Conservation (phyloP, 2,797 vertebrate species). For the Rhabdophis nuchalis region DNA sequence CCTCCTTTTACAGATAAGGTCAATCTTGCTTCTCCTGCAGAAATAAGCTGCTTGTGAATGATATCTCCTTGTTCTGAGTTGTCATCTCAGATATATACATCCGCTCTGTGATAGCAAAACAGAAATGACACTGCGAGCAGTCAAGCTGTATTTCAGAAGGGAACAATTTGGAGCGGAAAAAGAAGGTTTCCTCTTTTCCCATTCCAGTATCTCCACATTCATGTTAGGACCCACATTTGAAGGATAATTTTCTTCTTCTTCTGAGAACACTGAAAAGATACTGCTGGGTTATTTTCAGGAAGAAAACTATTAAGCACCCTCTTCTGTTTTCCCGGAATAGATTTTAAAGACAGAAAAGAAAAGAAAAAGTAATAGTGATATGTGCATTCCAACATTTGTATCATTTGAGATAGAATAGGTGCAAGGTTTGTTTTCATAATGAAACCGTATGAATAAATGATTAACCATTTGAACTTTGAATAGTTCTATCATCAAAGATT, state of each 20-base stretch:
- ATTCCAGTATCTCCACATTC: not conserved
- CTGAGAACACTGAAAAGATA: not conserved
- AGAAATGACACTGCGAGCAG: not conserved
- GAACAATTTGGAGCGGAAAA: not conserved
- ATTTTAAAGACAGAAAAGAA: not conserved
- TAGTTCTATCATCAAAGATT: not conserved
- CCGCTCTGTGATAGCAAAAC: not conserved
- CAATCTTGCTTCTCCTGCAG: not conserved
- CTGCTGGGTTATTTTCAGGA: not conserved
- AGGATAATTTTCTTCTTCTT: not conserved
- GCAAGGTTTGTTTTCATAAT: not conserved
- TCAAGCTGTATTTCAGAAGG: not conserved
- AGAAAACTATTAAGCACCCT: not conserved
- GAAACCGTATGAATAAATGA: not conserved
- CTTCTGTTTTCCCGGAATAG: not conserved
- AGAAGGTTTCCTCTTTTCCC: not conserved
- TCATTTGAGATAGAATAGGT: not conserved
- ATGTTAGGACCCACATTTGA: not conserved
- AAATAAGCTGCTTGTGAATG: not conserved
- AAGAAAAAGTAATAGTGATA: not conserved
- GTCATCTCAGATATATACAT: not conserved
- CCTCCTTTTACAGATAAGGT: not conserved
- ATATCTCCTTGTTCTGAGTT: not conserved
- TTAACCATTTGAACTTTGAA: not conserved
- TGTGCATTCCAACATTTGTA: not conserved